Evolutionary conservation across 2,797 vertebrate genomes (phyloP).

Genomic region (Tauraco hartlaubi): DNA sequence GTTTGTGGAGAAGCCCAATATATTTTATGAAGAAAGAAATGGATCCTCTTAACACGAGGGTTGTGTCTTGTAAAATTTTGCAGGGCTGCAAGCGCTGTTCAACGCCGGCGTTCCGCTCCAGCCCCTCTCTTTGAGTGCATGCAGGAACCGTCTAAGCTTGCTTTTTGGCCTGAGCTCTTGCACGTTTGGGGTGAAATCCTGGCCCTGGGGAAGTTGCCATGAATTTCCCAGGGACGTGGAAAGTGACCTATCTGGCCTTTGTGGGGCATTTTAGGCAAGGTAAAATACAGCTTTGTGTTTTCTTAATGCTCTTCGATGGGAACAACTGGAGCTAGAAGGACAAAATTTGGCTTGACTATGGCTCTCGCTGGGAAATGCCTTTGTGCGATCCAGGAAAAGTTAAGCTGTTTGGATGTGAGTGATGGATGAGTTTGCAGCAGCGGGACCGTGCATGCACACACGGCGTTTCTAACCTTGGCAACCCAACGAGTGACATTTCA

Average conservation of each 20-base stretch:
- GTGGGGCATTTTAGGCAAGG: not conserved
- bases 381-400: not conserved
- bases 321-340: not conserved
- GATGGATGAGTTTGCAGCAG: not conserved
- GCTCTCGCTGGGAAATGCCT: not conserved
- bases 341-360: not conserved
- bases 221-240: not conserved
- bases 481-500: conserved; percentile 6
- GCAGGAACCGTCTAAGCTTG: not conserved
- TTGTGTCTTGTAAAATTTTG: conserved; percentile 66
- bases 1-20: conserved; percentile 50
- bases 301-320: not conserved
- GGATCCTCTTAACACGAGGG: conserved; percentile 39
- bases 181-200: not conserved
- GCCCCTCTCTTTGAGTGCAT: fast-evolving
- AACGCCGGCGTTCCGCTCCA: not conserved
- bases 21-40: conserved; percentile 69
- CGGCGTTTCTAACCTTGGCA: fast-evolving
- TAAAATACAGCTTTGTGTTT: not conserved
- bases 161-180: not conserved
- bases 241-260: not conserved
- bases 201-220: not conserved
- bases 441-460: fast-evolving
- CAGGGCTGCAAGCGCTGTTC: conserved; percentile 24
- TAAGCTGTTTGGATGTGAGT: not conserved